Conservation (phyloP, 2,113 vertebrate genomes). For the Odobenus rosmarus region DNA sequence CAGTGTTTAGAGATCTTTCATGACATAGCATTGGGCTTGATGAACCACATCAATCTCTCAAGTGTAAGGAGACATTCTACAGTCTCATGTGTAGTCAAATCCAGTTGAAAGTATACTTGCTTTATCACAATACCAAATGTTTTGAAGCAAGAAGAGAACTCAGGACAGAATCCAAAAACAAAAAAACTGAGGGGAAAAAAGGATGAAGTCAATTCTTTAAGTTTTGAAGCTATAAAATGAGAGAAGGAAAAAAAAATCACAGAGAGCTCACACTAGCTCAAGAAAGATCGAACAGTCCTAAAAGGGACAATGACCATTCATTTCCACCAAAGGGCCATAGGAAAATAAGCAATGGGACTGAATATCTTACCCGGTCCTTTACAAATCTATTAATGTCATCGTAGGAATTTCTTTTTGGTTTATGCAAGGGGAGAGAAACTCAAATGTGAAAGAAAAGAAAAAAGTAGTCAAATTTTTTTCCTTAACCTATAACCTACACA, state of each 20-base stretch:
- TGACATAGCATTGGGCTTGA: not conserved
- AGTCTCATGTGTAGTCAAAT: not conserved
- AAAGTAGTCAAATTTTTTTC: constrained; percentile 37
- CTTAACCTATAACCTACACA: constrained; percentile 6
- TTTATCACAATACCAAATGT: constrained; percentile 16
- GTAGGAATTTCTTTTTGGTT: constrained; percentile 17
- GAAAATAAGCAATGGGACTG: not conserved
- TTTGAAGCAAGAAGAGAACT: constrained; percentile 2
- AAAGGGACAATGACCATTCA: not conserved
- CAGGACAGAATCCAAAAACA: not conserved
- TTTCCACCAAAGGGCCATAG: not conserved
- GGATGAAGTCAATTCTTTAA: not conserved
- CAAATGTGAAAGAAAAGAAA: constrained; percentile 30
- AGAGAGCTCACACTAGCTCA: not conserved
- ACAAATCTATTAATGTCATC: not conserved
- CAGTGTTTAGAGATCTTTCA: constrained; percentile 16
- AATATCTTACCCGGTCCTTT: not conserved
- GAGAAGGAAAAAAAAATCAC: not conserved
- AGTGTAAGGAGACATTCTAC: constrained; percentile 50
- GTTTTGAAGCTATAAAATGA: constrained; percentile 33
- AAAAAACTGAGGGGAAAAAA: not conserved
- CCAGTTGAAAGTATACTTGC: not conserved
- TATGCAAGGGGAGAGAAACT: constrained; percentile 44
- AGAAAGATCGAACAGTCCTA: not conserved
- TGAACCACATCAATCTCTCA: constrained; percentile 54